Base-by-base conservation (phyloP, 2,888 invertebrate genomes). In the Mesochorus sp. region DNA sequence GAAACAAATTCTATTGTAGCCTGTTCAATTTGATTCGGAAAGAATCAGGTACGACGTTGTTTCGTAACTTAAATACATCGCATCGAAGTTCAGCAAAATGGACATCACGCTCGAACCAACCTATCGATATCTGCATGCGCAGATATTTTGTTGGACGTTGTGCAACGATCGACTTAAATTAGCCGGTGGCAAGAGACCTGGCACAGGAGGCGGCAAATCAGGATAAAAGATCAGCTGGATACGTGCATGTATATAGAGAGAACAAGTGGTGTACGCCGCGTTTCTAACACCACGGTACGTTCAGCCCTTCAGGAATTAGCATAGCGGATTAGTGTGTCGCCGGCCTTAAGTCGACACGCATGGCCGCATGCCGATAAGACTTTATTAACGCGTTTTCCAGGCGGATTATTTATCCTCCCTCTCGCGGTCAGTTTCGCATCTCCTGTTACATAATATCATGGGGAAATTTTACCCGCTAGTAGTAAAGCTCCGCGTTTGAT, bases 321-420 rank as follows among this genome's bases (percentile, higher is more conserved):
- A 87, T 87, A 84, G 83, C 62, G 87, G 86, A 88, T 88, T 86
- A 86, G 81, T 84, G 85, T 84, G 86, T 85, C 81, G 81, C 82
- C 82, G 84, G 88, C 82, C 85, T 85, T 86, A 88, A 87, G 88
- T 88, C 88, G 85, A 86, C 87, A 86, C 86, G 88, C 88, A 88
- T 88, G 88, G 88, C 81, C 80, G 85, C 81, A 76, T 80, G 79
- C 88, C 86, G 88, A 88, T 88, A 88, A 88, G 88, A 88, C 85
- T 88, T 88, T 88, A 88, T 88, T 88, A 88, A 87, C 86, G 82
- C 81, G 76, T 67, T 17, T 37, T 57, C 44, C n/a, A n/a, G 14
- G 68, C 78, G 76, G 76, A 64, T 74, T 84, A 87, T 87, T 87
- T 88, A 85, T 87, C 85, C 82, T 79, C 80, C 59, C 78, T 68